Conservation (phyloP, 2,888 invertebrate species). For the Trachelus troglodyta region DNA sequence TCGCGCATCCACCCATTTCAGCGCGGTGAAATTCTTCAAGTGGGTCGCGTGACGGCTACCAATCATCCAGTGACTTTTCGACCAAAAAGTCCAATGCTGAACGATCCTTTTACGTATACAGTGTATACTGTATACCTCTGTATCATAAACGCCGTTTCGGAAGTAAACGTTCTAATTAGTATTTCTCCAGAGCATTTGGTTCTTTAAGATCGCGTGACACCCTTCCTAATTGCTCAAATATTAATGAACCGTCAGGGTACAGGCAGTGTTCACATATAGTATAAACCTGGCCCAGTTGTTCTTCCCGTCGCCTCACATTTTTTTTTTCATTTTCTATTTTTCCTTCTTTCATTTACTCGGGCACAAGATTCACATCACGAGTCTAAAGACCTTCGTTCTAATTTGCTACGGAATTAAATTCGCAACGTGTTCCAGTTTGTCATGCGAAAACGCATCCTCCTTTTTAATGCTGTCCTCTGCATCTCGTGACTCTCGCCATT, state of each 20-base stretch:
- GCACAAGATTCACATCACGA: slow-evolving; percentile 7
- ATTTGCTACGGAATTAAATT: background rate
- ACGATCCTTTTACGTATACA: background rate
- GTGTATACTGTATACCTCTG: background rate
- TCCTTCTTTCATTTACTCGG: background rate
- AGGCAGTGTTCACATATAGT: background rate
- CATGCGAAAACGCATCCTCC: background rate
- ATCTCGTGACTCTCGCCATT: background rate
- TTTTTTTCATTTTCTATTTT: slow-evolving; percentile 3
- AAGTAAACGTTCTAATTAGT: slow-evolving; percentile 47
- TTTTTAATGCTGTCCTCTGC: background rate
- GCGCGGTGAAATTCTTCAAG: background rate
- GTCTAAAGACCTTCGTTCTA: slow-evolving; percentile 9
- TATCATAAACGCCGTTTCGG: slow-evolving; percentile 39
- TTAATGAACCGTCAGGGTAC: slow-evolving; percentile 33
- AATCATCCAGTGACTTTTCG: slow-evolving; percentile 53
- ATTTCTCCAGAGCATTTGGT: slow-evolving; percentile 22
- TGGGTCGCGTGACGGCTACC: slow-evolving; percentile 54
- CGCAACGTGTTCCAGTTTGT: background rate
- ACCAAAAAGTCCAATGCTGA: slow-evolving; percentile 26
- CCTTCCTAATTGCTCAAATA: slow-evolving; percentile 44
- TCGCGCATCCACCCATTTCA: background rate
- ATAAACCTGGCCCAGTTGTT: background rate
- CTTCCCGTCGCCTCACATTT: background rate
- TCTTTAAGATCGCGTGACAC: slow-evolving; percentile 37